Percentiles rank a stretch among this genome's conserved stretches.
These are phyloP conservation scores for Nyctibius grandis DNA, from an alignment of 2,797 vertebrate genomes.

Conservation along the genomic window DNA sequence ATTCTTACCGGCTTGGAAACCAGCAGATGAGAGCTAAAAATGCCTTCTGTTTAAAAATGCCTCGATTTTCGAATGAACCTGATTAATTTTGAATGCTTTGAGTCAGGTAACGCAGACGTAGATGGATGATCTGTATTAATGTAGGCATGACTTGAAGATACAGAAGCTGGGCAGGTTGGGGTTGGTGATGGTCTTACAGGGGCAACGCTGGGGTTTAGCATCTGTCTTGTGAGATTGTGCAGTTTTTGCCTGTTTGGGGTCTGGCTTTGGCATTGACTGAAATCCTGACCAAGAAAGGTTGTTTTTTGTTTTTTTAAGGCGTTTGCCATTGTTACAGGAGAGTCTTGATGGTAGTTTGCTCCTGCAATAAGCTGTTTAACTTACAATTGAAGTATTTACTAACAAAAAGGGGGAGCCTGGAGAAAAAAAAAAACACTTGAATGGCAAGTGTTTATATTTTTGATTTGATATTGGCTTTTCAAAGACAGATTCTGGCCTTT, in stretches of 20 bases:
- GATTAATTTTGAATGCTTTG: conserved; percentile 42
- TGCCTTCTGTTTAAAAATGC: conserved; percentile 23
- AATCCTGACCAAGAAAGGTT: background rate
- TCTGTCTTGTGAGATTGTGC: background rate
- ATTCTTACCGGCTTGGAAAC: background rate
- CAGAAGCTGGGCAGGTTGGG: background rate
- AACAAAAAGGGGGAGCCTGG: background rate
- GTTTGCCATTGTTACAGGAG: background rate
- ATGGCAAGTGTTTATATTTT: background rate
- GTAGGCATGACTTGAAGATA: background rate
- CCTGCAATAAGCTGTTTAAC: background rate
- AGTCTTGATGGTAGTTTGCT: background rate
- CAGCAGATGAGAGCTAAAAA: conserved; percentile 38
- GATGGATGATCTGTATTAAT: background rate
- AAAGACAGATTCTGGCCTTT: background rate
- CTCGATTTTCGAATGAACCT: conserved; percentile 29
- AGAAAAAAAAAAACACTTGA: background rate
- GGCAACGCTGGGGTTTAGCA: background rate
- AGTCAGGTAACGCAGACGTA: background rate
- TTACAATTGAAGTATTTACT: background rate
- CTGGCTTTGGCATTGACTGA: background rate
- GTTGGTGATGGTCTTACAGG: background rate
- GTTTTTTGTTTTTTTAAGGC: background rate
- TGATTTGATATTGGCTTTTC: background rate
- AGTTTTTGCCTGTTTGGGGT: background rate